Evolutionary conservation across 2,888 invertebrate genomes (phyloP).

Genomic region (Vandiemenella viatica): DNA sequence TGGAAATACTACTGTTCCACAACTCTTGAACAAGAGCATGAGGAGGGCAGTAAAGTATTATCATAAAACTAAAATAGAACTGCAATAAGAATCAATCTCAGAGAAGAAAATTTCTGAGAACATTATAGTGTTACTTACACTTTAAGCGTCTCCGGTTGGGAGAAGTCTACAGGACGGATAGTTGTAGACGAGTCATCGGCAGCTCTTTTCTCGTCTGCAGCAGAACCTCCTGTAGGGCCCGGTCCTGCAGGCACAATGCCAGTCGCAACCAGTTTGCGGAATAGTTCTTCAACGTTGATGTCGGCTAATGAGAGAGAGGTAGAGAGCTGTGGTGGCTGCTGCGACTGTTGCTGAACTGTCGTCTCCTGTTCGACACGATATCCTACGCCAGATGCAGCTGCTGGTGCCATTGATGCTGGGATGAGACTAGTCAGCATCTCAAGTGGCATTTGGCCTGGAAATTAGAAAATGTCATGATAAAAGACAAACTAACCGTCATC

Average conservation of each 20-base stretch:
- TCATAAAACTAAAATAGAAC: not conserved
- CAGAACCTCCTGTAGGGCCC: slow-evolving; percentile 12
- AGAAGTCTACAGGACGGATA: slow-evolving; percentile 48
- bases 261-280: slow-evolving; percentile 69
- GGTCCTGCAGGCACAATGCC: slow-evolving; percentile 65
- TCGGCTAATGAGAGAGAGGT: slow-evolving; percentile 14
- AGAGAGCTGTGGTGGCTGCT: too few species aligned
- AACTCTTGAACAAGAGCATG: too few species aligned
- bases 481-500: too few species aligned
- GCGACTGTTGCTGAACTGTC: too few species aligned
- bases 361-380: slow-evolving; percentile 36
- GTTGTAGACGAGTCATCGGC: slow-evolving; percentile 18
- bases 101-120: not conserved
- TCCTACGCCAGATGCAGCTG: slow-evolving; percentile 35
- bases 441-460: slow-evolving; percentile 23
- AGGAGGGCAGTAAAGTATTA: too few species aligned
- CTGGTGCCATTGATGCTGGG: slow-evolving; percentile 42
- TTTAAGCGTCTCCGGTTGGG: slow-evolving; percentile 57
- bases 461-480: not conserved
- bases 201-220: slow-evolving; percentile 16
- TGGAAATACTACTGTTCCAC: too few species aligned
- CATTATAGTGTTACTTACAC: slow-evolving; percentile 35
- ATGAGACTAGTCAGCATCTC: slow-evolving; percentile 51
- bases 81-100: not conserved
- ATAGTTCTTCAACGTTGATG: slow-evolving; percentile 64